Evolutionary conservation across 2,888 invertebrate species (phyloP).

Genomic region (Kuschelorhynchus macadamiae): DNA sequence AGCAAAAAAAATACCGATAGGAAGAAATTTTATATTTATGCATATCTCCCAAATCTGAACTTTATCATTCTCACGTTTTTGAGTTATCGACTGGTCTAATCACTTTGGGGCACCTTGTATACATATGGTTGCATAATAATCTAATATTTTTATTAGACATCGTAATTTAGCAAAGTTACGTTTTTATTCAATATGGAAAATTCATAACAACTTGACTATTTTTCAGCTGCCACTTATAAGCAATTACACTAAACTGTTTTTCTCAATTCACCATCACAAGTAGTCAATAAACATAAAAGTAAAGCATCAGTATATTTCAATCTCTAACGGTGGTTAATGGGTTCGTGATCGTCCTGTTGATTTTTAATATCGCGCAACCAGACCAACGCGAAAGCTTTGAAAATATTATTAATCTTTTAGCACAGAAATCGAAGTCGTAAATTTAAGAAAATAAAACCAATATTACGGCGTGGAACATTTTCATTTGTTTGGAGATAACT

Average conservation of each 20-base stretch:
- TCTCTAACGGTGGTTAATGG: constrained; percentile 8
- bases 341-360: constrained; percentile 35
- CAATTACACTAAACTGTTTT: too few species aligned
- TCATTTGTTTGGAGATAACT: constrained; percentile 57
- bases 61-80: too few species aligned
- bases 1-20: too few species aligned
- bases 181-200: too few species aligned
- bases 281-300: constrained; percentile 9
- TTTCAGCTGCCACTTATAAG: too few species aligned
- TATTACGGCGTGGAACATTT: constrained; percentile 53
- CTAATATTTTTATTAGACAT: too few species aligned
- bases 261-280: not conserved
- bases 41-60: too few species aligned
- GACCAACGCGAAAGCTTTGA: constrained; percentile 16
- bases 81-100: too few species aligned
- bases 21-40: too few species aligned
- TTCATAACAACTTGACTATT: not conserved
- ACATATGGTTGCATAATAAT: too few species aligned
- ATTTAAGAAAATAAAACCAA: constrained; percentile 49
- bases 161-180: too few species aligned
- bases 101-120: too few species aligned
- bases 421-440: constrained; percentile 43
- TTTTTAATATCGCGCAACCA: constrained; percentile 32
- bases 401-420: constrained; percentile 47
- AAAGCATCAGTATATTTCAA: constrained; percentile 23